A percentile compares a stretch with the other conserved stretches of the same genome.
Conservation (phyloP, 2,888 invertebrate genomes). For the Corythucha ciliata region DNA sequence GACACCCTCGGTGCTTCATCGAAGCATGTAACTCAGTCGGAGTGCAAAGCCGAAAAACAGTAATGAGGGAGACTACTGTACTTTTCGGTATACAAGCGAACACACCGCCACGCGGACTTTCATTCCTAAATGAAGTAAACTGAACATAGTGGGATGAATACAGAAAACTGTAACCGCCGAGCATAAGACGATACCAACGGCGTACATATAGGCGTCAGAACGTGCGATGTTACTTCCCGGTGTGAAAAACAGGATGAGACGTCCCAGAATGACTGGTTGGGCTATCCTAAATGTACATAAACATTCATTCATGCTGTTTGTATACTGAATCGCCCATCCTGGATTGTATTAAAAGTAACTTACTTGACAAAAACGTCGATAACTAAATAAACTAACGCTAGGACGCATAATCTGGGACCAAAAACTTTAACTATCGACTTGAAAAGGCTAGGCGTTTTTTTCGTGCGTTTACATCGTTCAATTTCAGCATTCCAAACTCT, state of each 20-base stretch:
- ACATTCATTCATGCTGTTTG: background rate
- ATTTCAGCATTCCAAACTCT: slow-evolving; percentile 54
- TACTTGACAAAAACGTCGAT: slow-evolving; percentile 12
- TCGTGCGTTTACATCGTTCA: slow-evolving; percentile 43
- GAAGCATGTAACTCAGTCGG: no score
- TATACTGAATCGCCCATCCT: background rate
- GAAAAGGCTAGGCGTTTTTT: slow-evolving; percentile 51
- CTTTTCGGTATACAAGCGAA: slow-evolving; percentile 74
- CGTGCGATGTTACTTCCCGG: slow-evolving; percentile 40
- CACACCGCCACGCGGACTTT: slow-evolving; percentile 71
- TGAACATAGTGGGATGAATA: slow-evolving; percentile 82
- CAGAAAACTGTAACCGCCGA: slow-evolving; percentile 65
- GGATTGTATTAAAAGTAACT: slow-evolving; percentile 3
- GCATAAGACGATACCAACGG: slow-evolving; percentile 60
- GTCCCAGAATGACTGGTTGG: slow-evolving; percentile 41
- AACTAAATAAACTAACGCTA: slow-evolving; percentile 48
- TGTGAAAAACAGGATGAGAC: slow-evolving; percentile 42
- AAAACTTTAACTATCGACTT: slow-evolving; percentile 52
- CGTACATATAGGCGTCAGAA: slow-evolving; percentile 63
- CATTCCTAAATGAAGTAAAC: slow-evolving; percentile 74
- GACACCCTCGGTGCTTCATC: no score
- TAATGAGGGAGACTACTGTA: no score
- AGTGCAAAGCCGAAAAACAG: no score
- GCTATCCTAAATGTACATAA: slow-evolving; percentile 34
- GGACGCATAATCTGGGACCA: slow-evolving; percentile 50